Evolutionary conservation across 1,140 invertebrate species (phyloP), one percentile per base, ranked within the genome.

Genomic region (Ostrea denselamellosa): DNA sequence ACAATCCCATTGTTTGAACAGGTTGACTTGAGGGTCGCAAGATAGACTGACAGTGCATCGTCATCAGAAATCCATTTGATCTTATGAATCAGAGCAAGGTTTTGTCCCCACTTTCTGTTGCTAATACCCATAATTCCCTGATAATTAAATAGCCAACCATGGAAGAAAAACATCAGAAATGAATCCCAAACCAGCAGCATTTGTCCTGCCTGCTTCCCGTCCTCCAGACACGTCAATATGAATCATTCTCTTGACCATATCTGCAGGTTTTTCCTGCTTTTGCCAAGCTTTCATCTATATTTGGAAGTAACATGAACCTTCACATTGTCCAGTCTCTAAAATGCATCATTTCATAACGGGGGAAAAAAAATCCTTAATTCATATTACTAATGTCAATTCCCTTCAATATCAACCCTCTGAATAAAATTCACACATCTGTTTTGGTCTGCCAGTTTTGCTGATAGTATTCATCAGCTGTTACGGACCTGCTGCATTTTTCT

Each of bases 11-110:
- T 77, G 68, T 77, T 77, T 77, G 68, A 77, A 77, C 68, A 77
- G 68, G 68, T 77, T 77, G 58, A 62, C 58, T 62, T 19, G 68
- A 9, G 68, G 68, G 25, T 77, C 68, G 28, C 28, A 77, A 77
- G 68, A 77, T 25, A 25, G 4, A 34, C 25, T 77, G 25, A 34
- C 68, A 77, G 14, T 10, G 12, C 68, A 34, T 34, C 25, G 25
- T 77, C 68, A 77, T 77, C 68, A 77, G 68, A 77, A 77, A 77
- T 34, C 68, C 68, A 77, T 77, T 77, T 77, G 68, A 28, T 77
- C 25, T 77, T 77, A 28, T 77, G 68, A 77, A 77, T 77, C 68
- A 77, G 68, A 77, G 28, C 68, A 28, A 77, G 28, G 68, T 77
- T 77, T 77, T 77, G 68, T 77, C 68, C 68, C 28, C 25, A 25